Conservation (phyloP, 2,113 vertebrate species). For the Urocynchramus pylzowi region DNA sequence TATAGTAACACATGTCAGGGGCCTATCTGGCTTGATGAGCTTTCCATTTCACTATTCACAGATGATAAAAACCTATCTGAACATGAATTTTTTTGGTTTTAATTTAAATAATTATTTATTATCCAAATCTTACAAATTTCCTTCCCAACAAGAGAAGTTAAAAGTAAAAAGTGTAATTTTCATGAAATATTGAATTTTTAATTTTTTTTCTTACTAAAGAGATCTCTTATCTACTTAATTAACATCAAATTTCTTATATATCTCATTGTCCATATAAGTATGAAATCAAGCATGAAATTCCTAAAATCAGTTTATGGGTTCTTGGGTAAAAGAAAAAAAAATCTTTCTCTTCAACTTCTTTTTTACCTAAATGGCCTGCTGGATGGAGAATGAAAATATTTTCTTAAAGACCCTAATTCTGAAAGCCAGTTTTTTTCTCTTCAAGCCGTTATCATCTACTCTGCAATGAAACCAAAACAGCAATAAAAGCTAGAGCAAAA, state of each 20-base stretch:
- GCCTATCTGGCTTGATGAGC: neutral
- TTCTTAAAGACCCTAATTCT: neutral
- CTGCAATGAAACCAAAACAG: neutral
- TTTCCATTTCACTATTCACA: neutral
- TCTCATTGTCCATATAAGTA: neutral
- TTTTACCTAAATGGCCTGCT: neutral
- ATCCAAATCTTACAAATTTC: neutral
- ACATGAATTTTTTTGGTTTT: neutral
- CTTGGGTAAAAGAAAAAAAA: neutral
- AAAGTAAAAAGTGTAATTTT: neutral
- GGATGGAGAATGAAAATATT: neutral
- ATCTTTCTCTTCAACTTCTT: neutral
- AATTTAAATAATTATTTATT: neutral
- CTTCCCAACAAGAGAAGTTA: neutral
- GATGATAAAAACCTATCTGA: neutral
- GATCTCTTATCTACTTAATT: neutral
- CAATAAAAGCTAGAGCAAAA: neutral
- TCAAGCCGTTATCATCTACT: neutral
- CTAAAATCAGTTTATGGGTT: neutral
- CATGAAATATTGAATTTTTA: neutral
- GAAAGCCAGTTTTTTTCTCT: neutral
- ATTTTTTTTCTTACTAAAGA: neutral
- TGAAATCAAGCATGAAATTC: neutral
- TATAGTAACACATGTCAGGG: neutral
- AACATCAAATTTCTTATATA: neutral